Evolutionary conservation across 1,140 invertebrate genomes (phyloP), one percentile per base, ranked within the genome.

Genomic region (Pinna nobilis): DNA sequence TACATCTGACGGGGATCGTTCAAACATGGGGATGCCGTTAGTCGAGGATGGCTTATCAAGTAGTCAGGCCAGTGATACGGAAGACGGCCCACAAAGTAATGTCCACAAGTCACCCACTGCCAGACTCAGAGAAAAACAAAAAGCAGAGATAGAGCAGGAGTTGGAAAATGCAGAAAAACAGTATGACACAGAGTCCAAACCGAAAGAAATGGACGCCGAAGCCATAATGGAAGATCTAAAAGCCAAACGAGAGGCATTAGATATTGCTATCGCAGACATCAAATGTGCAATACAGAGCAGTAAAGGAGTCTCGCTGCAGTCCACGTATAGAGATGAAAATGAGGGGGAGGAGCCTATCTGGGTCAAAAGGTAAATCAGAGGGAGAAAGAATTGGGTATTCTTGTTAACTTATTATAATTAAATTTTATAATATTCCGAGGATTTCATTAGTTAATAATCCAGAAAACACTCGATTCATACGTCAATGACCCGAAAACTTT

Each of bases 61-160:
- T 73, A 96, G 96, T 18, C 96, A 97, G 85, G 94, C 94, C 2
- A 97, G 95, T 79, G 96, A 98, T 88, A 94, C 93, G 0, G 96
- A 97, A 85, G 96, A 97, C 87, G 79, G 79, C 9, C 32, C 68
- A 5, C 65, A 60, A 32, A 81, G 84, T 65, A 77, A 84, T 64
- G 82, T 82, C 37, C 71, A 69, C 35, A 77, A 76, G 41, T 82
- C 82, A 20, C 86, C 86, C 4, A 81, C 85, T 23, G 81, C 83
- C n/a, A 77, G 83, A n/a, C 65, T 87, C n/a, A 74, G 80, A 37
- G 74, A 72, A 61, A 84, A 80, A 60, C 84, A 86, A 61, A 84
- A 82, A 59, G 73, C 82, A 35, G 83, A 80, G n/a, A 30, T 84
- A 39, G 81, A 84, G n/a, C 70, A 80, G 41, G 79, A 79, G 47